Conservation (phyloP, 1,140 invertebrate genomes). For the Ectropis grisescens region DNA sequence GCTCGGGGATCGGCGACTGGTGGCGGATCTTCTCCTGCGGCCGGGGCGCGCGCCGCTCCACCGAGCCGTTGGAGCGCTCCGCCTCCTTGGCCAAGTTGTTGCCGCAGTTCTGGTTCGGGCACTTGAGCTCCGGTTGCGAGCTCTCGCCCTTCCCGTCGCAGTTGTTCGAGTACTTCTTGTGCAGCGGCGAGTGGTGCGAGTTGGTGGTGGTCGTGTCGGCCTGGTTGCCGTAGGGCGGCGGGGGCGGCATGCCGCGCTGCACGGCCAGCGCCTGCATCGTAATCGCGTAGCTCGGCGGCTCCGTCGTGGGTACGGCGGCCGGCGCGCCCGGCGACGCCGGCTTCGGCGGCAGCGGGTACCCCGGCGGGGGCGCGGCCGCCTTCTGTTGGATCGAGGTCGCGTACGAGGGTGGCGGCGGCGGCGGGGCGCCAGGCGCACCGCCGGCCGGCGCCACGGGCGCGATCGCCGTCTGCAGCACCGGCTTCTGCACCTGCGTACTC, state of each 20-base stretch:
- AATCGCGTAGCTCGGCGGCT: slow-evolving; percentile 92
- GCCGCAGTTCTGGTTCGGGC: slow-evolving; percentile 54
- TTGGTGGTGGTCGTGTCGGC: slow-evolving; percentile 67
- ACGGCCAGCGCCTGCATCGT: slow-evolving; percentile 91
- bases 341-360: slow-evolving; percentile 67
- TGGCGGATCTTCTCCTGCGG: slow-evolving; percentile 86
- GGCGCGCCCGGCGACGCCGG: slow-evolving; percentile 73
- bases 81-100: slow-evolving; percentile 44
- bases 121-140: slow-evolving; percentile 69
- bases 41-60: slow-evolving; percentile 64
- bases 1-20: slow-evolving; percentile 94
- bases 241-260: slow-evolving; percentile 72
- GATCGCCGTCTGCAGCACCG: slow-evolving; percentile 92
- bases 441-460: slow-evolving; percentile 84
- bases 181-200: slow-evolving; percentile 61
- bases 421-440: slow-evolving; percentile 67
- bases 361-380: slow-evolving; percentile 69
- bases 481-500: slow-evolving; percentile 94
- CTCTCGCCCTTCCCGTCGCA: too few species aligned
- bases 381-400: slow-evolving; percentile 85
- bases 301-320: too few species aligned
- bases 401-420: slow-evolving; percentile 85
- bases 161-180: slow-evolving; percentile 63
- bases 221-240: slow-evolving; percentile 75
- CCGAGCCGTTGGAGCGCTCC: slow-evolving; percentile 40